These are phyloP conservation scores for Buathra laborator DNA, from an alignment of 2,888 invertebrate species.

Conservation along the genomic window DNA sequence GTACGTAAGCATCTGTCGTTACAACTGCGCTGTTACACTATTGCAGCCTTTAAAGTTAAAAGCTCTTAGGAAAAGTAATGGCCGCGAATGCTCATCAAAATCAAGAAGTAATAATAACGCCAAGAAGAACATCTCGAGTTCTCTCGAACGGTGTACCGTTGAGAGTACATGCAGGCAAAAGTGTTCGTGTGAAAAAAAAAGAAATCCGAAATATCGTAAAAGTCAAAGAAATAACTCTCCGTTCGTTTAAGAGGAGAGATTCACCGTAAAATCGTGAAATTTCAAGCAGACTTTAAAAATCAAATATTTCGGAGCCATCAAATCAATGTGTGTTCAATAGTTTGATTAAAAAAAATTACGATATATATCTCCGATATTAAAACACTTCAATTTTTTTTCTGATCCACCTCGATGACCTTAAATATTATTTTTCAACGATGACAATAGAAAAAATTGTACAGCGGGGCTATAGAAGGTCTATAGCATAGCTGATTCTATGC, in stretches of 20 bases:
- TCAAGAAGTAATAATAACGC: conserved; percentile 44
- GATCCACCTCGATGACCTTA: background rate
- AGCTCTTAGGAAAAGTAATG: conserved; percentile 45
- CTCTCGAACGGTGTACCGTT: background rate
- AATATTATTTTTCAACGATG: conserved; percentile 18
- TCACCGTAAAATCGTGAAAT: too few relatives aligned
- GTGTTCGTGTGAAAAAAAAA: background rate
- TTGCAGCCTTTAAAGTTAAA: conserved; percentile 33
- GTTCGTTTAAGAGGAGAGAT: too few relatives aligned
- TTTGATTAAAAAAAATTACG: too few relatives aligned
- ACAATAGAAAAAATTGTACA: background rate
- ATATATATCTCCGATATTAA: too few relatives aligned
- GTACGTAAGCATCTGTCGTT: conserved; percentile 5
- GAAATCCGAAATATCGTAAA: too few relatives aligned
- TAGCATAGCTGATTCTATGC: conserved; percentile 40
- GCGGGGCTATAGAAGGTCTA: background rate
- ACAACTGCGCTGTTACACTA: background rate
- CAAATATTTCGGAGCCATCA: too few relatives aligned
- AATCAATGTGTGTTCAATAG: too few relatives aligned
- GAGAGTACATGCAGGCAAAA: background rate
- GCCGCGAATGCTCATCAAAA: conserved; percentile 43
- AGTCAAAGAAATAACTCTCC: too few relatives aligned
- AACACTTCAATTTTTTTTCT: too few relatives aligned
- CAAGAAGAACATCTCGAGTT: background rate
- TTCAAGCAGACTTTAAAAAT: too few relatives aligned